Evolutionary conservation across 2,797 vertebrate species (phyloP).

Genomic region (Enteromius treurensis): DNA sequence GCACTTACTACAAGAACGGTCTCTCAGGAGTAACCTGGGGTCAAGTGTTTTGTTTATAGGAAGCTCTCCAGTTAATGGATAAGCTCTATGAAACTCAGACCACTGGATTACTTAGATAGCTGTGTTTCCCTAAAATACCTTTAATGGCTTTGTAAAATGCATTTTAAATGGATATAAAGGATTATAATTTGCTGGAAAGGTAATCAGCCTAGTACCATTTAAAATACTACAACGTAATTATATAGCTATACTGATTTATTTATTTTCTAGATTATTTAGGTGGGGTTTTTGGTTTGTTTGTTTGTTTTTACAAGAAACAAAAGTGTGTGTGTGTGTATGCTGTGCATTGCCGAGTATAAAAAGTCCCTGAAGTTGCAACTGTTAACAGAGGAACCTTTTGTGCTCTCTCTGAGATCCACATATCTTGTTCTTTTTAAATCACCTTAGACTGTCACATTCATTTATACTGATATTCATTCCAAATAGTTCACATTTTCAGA

Average conservation of each 20-base stretch:
- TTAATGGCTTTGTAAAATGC: background rate
- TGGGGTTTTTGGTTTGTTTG: no score
- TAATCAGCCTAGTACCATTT: background rate
- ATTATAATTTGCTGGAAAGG: background rate
- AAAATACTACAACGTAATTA: background rate
- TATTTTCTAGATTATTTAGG: no score
- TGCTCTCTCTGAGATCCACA: background rate
- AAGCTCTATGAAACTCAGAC: background rate
- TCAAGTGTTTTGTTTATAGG: conserved; percentile 20
- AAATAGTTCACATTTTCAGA: background rate
- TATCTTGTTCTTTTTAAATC: background rate
- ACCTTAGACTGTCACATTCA: background rate
- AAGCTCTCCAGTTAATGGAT: conserved; percentile 6
- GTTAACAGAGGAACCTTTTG: background rate
- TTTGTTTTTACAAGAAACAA: no score
- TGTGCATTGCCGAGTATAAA: background rate
- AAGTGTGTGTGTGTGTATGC: no score
- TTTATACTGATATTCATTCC: background rate
- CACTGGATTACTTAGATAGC: background rate
- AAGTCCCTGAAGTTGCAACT: background rate
- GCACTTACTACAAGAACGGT: conserved; percentile 1
- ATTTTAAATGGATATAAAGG: background rate
- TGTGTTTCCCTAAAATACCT: background rate
- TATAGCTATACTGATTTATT: no score
- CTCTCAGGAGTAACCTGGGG: conserved; percentile 2